Base-by-base conservation (phyloP, 2,888 invertebrate species). In the Dynastes tityus region DNA sequence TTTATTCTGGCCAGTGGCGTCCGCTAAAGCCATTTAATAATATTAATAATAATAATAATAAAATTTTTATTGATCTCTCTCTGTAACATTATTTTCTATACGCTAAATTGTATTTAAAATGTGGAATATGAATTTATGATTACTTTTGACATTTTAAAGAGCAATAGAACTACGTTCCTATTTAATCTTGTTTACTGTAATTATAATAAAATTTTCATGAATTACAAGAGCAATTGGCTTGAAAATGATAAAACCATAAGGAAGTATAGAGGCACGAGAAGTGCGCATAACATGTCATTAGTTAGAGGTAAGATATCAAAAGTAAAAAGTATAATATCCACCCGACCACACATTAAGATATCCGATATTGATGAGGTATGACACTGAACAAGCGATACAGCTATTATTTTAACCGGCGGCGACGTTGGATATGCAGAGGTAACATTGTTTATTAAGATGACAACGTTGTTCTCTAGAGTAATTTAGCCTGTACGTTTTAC, bases 311-410 rank as follows among this genome's bases (percentile, higher is more conserved):
- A 70, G 40, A 70, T 9, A 40, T 51, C 13, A 74, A 74, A 74
- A 74, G n/a, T 22, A 58, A 63, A 58, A 67, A 22, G 16, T 67
- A 67, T 49, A 63, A 45, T 67, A 67, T 49, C 45, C 32, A 49
- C 70, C 45, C 67, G 80, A 81, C 81, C 81, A 81, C 81, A 81
- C 81, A 81, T 80, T 78, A 78, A 78, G 80, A 81, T 73, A 77
- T 77, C 49, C 63, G 63, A 75, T 78, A 78, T 78, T 81, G 80
- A 81, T 81, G 80, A 80, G 80, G 74, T 80, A 77, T 73, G 78
- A 78, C 78, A 73, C 80, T 76, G 76, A 76, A 80, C 80, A 73
- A 67, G 77, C 74, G 58, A 76, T 76, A 64, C 73, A 49, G 63
- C 74, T 78, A 78, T 81, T 81, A 78, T 81, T 80, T 75, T 77